Percentiles rank a stretch among this genome's conserved stretches.
Conservation (phyloP, 2,797 vertebrate species). For the Anguilla megastoma region DNA sequence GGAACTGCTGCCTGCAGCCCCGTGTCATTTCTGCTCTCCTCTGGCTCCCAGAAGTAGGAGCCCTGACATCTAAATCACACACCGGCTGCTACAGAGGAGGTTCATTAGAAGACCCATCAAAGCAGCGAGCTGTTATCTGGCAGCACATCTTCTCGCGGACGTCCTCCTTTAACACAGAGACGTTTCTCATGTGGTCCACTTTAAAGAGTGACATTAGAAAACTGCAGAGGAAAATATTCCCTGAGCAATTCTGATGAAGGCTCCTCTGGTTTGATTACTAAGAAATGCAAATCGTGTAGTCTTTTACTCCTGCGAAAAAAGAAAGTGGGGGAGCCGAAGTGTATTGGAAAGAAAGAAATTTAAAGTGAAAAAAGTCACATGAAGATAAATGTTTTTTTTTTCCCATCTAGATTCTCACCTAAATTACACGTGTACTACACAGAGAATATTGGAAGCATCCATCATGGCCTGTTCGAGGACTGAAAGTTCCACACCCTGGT, state of each 20-base stretch:
- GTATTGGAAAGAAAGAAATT: slow-evolving; percentile 67
- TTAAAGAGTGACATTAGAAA: slow-evolving; percentile 54
- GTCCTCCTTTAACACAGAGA: slow-evolving; percentile 17
- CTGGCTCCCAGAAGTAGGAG: slow-evolving; percentile 2
- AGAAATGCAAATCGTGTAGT: slow-evolving; percentile 70
- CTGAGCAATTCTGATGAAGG: slow-evolving; percentile 45
- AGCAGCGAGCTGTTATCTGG: slow-evolving; percentile 40
- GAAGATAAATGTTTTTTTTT: background rate
- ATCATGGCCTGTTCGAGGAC: background rate
- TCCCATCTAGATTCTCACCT: background rate
- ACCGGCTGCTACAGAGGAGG: slow-evolving; percentile 45
- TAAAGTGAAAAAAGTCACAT: slow-evolving; percentile 59
- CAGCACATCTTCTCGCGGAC: slow-evolving; percentile 32
- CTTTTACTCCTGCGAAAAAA: slow-evolving; percentile 71
- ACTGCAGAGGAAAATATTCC: slow-evolving; percentile 65
- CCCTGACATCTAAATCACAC: slow-evolving; percentile 47
- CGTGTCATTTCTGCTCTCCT: background rate
- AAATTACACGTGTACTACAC: background rate
- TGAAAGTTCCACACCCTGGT: background rate
- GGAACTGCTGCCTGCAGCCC: background rate
- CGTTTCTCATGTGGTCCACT: slow-evolving; percentile 35
- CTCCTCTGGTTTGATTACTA: slow-evolving; percentile 67
- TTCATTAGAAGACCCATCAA: slow-evolving; percentile 48
- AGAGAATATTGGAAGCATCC: slow-evolving; percentile 5
- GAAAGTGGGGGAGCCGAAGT: slow-evolving; percentile 68